Percentiles rank a stretch among this genome's conserved stretches.
Conservation (phyloP, 2,113 vertebrate species). For the Orientallactaga bullata region DNA sequence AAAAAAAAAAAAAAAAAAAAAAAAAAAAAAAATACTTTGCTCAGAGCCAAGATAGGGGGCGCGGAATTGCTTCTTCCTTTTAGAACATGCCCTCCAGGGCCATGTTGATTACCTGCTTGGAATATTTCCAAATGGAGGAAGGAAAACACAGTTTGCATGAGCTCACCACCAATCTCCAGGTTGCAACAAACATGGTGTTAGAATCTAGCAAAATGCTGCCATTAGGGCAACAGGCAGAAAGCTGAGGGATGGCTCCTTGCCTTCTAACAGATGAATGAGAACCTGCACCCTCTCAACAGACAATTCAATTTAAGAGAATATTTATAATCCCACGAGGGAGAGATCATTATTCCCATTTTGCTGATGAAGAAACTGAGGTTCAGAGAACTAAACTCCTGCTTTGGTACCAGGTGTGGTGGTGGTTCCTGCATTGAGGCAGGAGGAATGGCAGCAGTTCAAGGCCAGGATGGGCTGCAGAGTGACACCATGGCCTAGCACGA, state of each 20-base stretch:
- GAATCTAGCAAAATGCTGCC: not conserved
- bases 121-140: not conserved
- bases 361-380: not conserved
- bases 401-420: not conserved
- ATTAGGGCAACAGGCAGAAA: no score
- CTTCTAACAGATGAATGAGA: not conserved
- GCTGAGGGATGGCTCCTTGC: no score
- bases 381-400: not conserved
- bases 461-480: not conserved
- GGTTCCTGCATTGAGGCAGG: not conserved
- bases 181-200: not conserved
- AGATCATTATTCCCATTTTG: not conserved
- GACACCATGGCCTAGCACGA: not conserved
- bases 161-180: not conserved
- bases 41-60: not conserved
- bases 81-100: not conserved
- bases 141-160: no score
- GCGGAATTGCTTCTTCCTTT: not conserved
- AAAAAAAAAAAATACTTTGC: not conserved
- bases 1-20: not conserved
- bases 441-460: not conserved
- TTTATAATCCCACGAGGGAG: not conserved
- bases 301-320: not conserved
- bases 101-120: not conserved
- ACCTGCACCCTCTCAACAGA: not conserved